Evolutionary conservation across 2,113 vertebrate genomes (phyloP).

Genomic region (Bufo bufo): DNA sequence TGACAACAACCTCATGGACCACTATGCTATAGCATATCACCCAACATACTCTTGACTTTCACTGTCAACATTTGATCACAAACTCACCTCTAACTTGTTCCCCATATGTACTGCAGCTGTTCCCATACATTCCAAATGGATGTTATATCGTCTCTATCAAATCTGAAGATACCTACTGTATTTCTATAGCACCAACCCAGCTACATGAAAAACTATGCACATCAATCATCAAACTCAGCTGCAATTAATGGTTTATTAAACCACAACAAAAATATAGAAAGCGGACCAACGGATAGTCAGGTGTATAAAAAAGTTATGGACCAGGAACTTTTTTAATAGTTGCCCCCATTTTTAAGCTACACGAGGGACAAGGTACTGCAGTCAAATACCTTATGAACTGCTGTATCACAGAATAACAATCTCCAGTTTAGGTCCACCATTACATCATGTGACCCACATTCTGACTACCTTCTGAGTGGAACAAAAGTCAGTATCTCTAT

Average conservation of each 20-base stretch:
- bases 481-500: no score
- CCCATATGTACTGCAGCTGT: slow-evolving; percentile 30
- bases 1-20: slow-evolving; percentile 16
- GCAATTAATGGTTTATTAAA: neutral
- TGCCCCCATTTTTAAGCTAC: no score
- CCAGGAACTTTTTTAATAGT: no score
- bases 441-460: no score
- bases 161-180: neutral
- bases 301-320: neutral
- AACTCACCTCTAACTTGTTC: neutral
- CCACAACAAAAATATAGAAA: neutral
- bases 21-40: slow-evolving; percentile 3
- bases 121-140: neutral
- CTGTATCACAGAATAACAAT: no score
- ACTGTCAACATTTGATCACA: slow-evolving; percentile 21
- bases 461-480: no score
- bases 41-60: slow-evolving; percentile 2
- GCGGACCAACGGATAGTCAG: neutral
- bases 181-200: neutral
- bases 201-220: neutral
- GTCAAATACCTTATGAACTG: no score
- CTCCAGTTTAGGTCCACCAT: no score
- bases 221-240: neutral
- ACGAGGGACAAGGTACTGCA: no score
- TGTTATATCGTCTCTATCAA: neutral